A percentile compares a stretch with the other conserved stretches of the same genome.
These are phyloP conservation scores for Gasterosteus aculeatus DNA, from an alignment of 2,113 vertebrate species.

Conservation along the genomic window DNA sequence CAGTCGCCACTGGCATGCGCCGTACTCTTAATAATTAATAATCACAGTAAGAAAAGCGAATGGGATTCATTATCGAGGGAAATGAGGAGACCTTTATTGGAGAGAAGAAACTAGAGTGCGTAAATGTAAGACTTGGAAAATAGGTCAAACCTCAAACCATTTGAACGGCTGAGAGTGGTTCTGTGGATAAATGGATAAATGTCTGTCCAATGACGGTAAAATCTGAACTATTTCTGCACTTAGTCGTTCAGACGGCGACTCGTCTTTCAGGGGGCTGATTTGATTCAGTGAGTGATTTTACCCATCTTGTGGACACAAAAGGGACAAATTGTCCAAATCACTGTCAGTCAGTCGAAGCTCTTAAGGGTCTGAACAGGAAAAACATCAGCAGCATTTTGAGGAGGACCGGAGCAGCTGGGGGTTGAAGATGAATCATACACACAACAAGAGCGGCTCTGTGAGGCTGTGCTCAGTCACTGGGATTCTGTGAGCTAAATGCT, in stretches of 20 bases:
- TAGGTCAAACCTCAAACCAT: conserved; percentile 67
- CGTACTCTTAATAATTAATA: background rate
- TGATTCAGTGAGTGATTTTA: conserved; percentile 35
- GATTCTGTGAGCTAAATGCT: background rate
- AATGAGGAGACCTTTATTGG: conserved; percentile 28
- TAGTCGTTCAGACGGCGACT: conserved; percentile 48
- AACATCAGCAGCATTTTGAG: conserved; percentile 2
- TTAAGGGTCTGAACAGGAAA: conserved; percentile 6
- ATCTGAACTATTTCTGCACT: conserved; percentile 36
- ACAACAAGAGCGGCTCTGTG: background rate
- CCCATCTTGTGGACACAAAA: conserved; percentile 51
- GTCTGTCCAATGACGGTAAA: conserved; percentile 33
- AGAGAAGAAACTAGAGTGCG: conserved; percentile 21
- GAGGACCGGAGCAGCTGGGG: background rate
- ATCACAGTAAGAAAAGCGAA: conserved; percentile 20
- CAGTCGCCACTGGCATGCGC: conserved; percentile 25
- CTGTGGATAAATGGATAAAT: conserved; percentile 51
- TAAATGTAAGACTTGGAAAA: conserved; percentile 47
- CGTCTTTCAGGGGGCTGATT: conserved; percentile 24
- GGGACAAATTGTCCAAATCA: conserved; percentile 52
- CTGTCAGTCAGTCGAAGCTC: conserved; percentile 17
- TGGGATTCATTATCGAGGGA: conserved; percentile 14
- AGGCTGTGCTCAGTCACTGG: background rate
- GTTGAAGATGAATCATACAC: background rate
- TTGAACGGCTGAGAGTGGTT: conserved; percentile 34